phyloP scores from a whole-genome alignment of 1,140 invertebrate genomes.

The Leptopilina boulardi region DNA sequence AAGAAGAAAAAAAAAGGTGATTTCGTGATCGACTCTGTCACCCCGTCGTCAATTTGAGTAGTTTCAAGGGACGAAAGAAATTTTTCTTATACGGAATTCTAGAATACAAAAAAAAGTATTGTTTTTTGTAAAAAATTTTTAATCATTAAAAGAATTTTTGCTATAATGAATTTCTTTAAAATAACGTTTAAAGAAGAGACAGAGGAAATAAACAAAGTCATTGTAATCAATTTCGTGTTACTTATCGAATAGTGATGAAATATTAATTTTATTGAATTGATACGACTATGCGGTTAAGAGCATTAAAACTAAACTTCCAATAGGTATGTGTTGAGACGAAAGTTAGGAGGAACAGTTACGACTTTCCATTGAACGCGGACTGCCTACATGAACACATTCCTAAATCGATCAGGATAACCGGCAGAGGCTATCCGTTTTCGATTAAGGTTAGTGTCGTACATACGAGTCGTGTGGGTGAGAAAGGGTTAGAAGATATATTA shows the following conservation, averaged over 20 bases:
- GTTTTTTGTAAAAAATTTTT: no score
- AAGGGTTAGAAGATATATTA: not conserved
- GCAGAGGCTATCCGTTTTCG: constrained; percentile 63
- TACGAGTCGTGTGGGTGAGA: constrained; percentile 5
- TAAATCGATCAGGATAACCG: constrained; percentile 53
- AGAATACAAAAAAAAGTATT: no score
- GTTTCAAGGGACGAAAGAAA: not conserved
- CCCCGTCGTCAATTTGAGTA: not conserved
- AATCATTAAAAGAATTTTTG: no score
- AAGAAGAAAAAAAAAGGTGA: constrained; percentile 6
- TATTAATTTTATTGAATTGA: no score
- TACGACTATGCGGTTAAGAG: not conserved
- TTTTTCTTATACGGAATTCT: no score
- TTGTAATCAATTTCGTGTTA: no score
- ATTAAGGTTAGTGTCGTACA: constrained; percentile 55
- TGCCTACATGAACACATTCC: constrained; percentile 39
- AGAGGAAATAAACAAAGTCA: no score
- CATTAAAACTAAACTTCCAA: not conserved
- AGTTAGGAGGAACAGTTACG: constrained; percentile 22
- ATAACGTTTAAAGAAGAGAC: no score
- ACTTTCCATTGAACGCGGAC: not conserved
- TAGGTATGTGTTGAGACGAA: not conserved
- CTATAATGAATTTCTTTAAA: no score
- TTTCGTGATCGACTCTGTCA: not conserved
- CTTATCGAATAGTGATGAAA: no score